Percentiles rank a stretch among this genome's conserved stretches.
Conservation (phyloP, 2,797 vertebrate species). For the Tokudaia tokunoshimensis region DNA sequence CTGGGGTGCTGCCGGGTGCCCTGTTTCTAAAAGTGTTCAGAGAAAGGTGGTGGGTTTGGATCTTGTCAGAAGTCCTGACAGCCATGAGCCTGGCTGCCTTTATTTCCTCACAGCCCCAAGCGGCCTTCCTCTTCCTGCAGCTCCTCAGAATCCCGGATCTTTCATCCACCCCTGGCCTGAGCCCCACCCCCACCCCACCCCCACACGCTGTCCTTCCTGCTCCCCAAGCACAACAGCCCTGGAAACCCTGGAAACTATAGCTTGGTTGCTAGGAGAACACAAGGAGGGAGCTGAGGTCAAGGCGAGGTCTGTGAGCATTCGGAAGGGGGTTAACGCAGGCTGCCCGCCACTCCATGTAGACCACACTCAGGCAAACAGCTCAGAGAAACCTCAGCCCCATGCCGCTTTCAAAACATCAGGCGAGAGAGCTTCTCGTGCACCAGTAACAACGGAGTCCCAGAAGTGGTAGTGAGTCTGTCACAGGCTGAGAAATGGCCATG, state of each 20-base stretch:
- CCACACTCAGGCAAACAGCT: not conserved
- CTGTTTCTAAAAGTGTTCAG: not conserved
- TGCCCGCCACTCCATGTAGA: not conserved
- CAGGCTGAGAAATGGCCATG: not conserved
- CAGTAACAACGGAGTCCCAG: not conserved
- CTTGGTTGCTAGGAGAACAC: conserved; percentile 72
- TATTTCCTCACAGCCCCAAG: not conserved
- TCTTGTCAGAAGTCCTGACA: not conserved
- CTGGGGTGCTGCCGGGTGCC: no score
- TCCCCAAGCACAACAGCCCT: not conserved
- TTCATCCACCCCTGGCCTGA: not conserved
- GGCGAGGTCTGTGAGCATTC: not conserved
- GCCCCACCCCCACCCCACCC: not conserved
- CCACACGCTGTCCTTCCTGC: not conserved
- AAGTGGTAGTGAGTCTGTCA: not conserved
- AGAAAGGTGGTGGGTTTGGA: fast-evolving
- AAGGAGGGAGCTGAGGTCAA: not conserved
- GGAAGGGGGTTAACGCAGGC: not conserved
- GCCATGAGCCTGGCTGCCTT: not conserved
- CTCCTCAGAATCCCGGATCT: not conserved
- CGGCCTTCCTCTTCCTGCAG: not conserved
- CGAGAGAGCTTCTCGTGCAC: not conserved
- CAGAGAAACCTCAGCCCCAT: not conserved
- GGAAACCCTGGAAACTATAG: conserved; percentile 70
- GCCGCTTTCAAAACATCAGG: conserved; percentile 37